Base-by-base conservation (phyloP, 2,888 invertebrate species). In the Noctua pronuba region DNA sequence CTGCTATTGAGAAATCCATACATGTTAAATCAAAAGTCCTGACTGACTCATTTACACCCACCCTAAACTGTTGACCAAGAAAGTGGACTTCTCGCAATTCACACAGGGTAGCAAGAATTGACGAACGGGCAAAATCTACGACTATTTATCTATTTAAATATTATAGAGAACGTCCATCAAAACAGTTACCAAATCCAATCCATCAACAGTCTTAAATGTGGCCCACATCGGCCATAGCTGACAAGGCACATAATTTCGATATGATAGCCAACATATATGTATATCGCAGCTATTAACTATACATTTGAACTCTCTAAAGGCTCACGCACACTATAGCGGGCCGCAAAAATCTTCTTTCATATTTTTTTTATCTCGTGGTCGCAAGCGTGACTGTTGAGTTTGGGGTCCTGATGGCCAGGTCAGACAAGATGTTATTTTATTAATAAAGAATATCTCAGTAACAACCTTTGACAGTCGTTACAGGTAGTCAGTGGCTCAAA, bases 191-290 rank as follows among this genome's bases (percentile, higher is more conserved):
- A n/a, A n/a, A n/a, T n/a, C n/a, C n/a, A 66, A 41, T 73, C 52
- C 31, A 78, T 71, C 49, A 58, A 18, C 35, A 49, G 18, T 66
- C 58, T 6, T 7, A 58, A 73, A 28, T 13, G 11, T 81, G 71
- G 52, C 58, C 64, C 35, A 46, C 44, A 58, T 64, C 24, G 3
- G 6, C 44, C 7, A 46, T 60, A 35, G 18, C 44, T 60, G 65
- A 44, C 60, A 64, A 44, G 49, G 49, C 44, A 24, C 46, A 58
- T 82, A 35, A 71, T 72, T 49, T 71, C 1, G 3, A 52, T 68
- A 68, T 21, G 21, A 60, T 38, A 65, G 44, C 49, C 55, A 60
- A 11, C 44, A 28, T 28, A 58, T 28, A 28, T 28, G 28, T 28
- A 49, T 11, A 41, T 2, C 1, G 41, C 41, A 7, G 16, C 58